phyloP scores from a whole-genome alignment of 30 jellyfish, hydroid and myxozoan genomes.

The Aurelia coerulea region DNA sequence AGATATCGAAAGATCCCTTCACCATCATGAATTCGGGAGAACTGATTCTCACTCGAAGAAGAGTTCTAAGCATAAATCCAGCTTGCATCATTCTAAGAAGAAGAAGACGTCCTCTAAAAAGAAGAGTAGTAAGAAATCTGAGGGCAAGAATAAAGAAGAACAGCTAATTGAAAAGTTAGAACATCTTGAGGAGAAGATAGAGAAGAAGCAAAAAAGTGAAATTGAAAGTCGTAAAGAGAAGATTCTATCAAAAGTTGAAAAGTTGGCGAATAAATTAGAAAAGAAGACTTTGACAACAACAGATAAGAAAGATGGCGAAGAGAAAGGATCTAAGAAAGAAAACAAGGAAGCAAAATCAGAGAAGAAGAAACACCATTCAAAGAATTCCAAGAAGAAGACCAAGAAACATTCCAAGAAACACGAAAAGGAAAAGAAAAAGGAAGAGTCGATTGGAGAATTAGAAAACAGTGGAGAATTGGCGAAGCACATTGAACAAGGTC shows the following conservation, averaged over 20 bases:
- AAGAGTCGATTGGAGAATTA: neutral
- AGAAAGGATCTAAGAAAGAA: neutral
- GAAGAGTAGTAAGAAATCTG: constrained; percentile 1
- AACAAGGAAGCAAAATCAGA: neutral
- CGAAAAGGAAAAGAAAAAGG: constrained; percentile 4
- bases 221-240: constrained; percentile 53
- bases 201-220: constrained; percentile 47
- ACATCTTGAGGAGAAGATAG: constrained; percentile 62
- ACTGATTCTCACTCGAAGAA: constrained; percentile 1
- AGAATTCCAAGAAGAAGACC: neutral
- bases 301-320: neutral
- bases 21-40: neutral
- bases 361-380: neutral
- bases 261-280: constrained; percentile 35
- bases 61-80: neutral
- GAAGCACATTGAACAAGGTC: neutral
- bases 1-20: too few relatives aligned
- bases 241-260: constrained; percentile 49
- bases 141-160: constrained; percentile 31
- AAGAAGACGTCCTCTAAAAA: constrained; percentile 3
- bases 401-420: constrained; percentile 2
- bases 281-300: constrained; percentile 10
- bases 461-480: constrained; percentile 37
- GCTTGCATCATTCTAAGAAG: neutral
- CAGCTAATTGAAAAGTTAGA: constrained; percentile 56